phyloP scores from a whole-genome alignment of 2,113 vertebrate genomes.

The Actinemys pallida region DNA sequence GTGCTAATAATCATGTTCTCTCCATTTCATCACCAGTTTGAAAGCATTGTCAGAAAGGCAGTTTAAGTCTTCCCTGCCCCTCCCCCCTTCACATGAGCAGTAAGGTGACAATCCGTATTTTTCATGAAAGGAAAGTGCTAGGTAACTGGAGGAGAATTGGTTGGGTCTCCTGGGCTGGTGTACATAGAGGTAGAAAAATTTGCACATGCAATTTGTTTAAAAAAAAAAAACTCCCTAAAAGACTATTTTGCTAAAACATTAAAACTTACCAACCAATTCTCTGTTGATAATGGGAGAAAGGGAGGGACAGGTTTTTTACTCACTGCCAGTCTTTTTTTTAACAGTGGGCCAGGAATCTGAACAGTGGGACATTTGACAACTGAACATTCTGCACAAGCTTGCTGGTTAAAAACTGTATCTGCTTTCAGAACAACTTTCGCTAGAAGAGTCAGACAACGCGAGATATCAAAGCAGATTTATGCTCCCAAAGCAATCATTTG shows the following conservation, averaged over 20 bases:
- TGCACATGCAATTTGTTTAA: constrained; percentile 13
- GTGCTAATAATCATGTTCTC: constrained; percentile 68
- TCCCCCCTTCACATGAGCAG: constrained; percentile 39
- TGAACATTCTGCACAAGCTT: constrained; percentile 41
- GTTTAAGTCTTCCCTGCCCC: constrained; percentile 42
- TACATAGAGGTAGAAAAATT: neutral
- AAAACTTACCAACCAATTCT: constrained; percentile 30
- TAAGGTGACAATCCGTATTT: constrained; percentile 52
- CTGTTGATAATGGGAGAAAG: constrained; percentile 29
- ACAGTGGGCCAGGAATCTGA: neutral
- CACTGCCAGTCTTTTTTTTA: constrained; percentile 28
- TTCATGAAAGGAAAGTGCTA: constrained; percentile 1
- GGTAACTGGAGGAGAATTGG: neutral
- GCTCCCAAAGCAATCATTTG: constrained; percentile 54
- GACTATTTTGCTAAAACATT: constrained; percentile 17
- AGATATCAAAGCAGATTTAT: constrained; percentile 54
- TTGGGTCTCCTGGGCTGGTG: neutral
- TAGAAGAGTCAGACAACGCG: constrained; percentile 21
- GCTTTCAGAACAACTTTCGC: constrained; percentile 57
- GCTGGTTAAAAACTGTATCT: constrained; percentile 46
- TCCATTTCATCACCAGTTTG: constrained; percentile 68
- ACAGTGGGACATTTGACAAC: constrained; percentile 61
- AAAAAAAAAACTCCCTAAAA: neutral
- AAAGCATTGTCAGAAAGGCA: constrained; percentile 71
- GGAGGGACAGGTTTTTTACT: constrained; percentile 32